Base-by-base conservation (phyloP, 2,113 vertebrate genomes). In the Ardeotis arabs region DNA sequence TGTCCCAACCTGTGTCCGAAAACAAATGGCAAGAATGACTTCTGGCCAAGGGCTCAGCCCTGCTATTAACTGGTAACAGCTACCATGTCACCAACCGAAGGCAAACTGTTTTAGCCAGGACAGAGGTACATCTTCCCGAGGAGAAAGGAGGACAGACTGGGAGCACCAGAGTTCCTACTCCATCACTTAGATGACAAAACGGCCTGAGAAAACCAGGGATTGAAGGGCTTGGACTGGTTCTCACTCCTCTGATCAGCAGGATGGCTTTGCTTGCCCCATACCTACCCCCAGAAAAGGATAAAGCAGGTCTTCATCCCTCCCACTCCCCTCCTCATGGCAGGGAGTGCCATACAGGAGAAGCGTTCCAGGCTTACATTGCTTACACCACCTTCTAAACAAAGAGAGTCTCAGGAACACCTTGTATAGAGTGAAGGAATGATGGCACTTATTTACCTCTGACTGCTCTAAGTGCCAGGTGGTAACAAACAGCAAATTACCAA, bases 221-320 rank as follows among this genome's bases (percentile, higher is more conserved):
- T 14, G 28, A 68, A 91, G 20, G 13, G 17, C 11, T 14, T 84
- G 49, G 20, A 73, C 23, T 27, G 35, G 10, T 53, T 81, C 45
- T 84, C 1, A 0, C 4, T 10, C 9, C 29, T 14, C 17, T 10
- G 17, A 56, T 53, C 0, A 0, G 35, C 33, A 56, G 45, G 50
- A 53, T 66, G 35, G 73, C 21, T 45, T 73, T 69, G 45, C 49
- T 52, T 89, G 33, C 25, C 27, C 39, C 39, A 69, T 33, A 37
- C 7, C 33, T 69, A 18, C 15, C 10, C 12, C 31, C 35, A 41
- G 14, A 77, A 73, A 33, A 89, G 28, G 37, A 60, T 29, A 75
- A 85, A 93, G 41, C 35, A 45, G 17, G 22, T 64, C 64, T 27
- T 88, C 27, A 35, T 41, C 31, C 41, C 41, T 69, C 24, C 4